Evolutionary conservation across 2,888 invertebrate genomes (phyloP).

Genomic region (Eilema caniola): DNA sequence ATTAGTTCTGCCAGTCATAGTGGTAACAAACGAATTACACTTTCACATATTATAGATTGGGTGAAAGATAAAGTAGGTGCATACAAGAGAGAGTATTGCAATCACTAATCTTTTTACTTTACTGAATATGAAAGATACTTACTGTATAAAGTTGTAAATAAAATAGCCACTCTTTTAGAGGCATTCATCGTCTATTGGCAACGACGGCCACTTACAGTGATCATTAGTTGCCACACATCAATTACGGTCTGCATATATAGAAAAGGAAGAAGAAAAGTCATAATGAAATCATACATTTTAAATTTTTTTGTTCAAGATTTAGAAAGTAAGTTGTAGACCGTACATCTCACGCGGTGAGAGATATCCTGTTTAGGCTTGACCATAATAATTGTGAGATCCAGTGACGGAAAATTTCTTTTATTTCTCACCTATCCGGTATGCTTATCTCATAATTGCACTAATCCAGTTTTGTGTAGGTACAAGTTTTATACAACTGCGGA

Average conservation of each 20-base stretch:
- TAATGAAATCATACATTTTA: slow-evolving; percentile 29
- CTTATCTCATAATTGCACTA: slow-evolving; percentile 8
- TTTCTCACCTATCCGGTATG: slow-evolving; percentile 3
- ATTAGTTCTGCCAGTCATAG: neutral
- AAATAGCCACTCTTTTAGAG: slow-evolving; percentile 30
- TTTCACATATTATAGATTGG: slow-evolving; percentile 5
- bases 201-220: slow-evolving; percentile 36
- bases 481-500: neutral
- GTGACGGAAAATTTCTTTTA: slow-evolving; percentile 11
- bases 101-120: slow-evolving; percentile 6
- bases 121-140: neutral
- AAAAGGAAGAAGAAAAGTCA: slow-evolving; percentile 28
- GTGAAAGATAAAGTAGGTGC: neutral
- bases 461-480: neutral
- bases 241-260: slow-evolving; percentile 28
- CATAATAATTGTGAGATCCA: slow-evolving; percentile 3
- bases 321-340: slow-evolving; percentile 29
- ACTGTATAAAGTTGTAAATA: neutral
- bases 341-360: neutral
- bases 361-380: slow-evolving; percentile 26
- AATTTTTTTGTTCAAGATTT: slow-evolving; percentile 24
- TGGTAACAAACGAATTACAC: neutral
- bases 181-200: slow-evolving; percentile 20
- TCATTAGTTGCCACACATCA: slow-evolving; percentile 36
- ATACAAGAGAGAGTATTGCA: slow-evolving; percentile 7